Percentiles rank a stretch among this genome's conserved stretches.
Conservation (phyloP, 2,113 vertebrate species). For the Leucosticte australis region DNA sequence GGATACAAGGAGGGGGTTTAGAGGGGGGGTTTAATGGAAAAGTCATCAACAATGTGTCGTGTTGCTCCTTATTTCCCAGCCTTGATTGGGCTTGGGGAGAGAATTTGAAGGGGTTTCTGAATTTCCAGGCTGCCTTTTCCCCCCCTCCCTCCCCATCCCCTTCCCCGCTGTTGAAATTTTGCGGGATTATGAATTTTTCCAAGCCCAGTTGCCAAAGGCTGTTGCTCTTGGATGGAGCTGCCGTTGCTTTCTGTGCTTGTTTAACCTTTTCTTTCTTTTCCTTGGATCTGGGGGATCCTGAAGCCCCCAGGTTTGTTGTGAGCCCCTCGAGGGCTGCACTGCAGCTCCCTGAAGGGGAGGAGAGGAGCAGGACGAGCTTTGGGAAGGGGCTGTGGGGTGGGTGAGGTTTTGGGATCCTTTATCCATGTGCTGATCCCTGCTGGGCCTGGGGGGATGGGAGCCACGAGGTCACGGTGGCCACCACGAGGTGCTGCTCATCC, state of each 20-base stretch:
- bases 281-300: neutral
- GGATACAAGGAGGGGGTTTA: constrained; percentile 50
- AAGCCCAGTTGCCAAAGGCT: neutral
- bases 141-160: neutral
- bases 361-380: neutral
- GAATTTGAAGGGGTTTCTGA: neutral
- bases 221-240: neutral
- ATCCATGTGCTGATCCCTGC: neutral
- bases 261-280: neutral
- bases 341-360: neutral
- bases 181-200: constrained; percentile 40
- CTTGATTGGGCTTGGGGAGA: neutral
- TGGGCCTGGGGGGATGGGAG: neutral
- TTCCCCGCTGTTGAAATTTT: neutral
- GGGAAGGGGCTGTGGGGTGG: neutral
- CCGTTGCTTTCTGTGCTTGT: neutral
- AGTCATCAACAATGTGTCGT: neutral
- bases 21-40: constrained; percentile 35
- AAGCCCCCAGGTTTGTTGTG: neutral
- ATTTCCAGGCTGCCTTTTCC: neutral
- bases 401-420: neutral
- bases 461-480: neutral
- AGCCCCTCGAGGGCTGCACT: neutral
- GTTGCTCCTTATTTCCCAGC: constrained; percentile 35
- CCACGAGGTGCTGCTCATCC: neutral